phyloP scores from a whole-genome alignment of 23 tunicate genomes.

The Phallusia fumigata region DNA sequence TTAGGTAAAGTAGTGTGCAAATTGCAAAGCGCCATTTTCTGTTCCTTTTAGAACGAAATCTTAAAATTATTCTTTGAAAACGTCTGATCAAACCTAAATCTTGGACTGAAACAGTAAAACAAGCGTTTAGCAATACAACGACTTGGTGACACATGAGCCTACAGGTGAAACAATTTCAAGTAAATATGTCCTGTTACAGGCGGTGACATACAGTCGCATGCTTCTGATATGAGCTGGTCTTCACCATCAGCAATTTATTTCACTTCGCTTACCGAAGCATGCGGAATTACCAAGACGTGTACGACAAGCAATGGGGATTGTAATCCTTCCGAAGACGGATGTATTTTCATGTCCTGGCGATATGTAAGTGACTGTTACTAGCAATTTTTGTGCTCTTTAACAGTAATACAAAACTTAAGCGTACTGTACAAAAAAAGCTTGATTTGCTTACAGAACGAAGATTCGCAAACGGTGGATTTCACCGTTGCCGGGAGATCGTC shows the following conservation, averaged over 20 bases:
- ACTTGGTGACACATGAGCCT: too few species aligned
- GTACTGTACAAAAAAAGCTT: background rate
- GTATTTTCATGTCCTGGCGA: background rate
- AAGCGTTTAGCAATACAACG: too few species aligned
- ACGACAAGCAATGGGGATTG: background rate
- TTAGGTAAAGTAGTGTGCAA: too few species aligned
- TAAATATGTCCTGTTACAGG: background rate
- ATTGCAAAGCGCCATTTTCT: too few species aligned
- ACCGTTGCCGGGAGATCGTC: constrained; percentile 55
- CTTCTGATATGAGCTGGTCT: background rate
- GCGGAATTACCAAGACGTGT: background rate
- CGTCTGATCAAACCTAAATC: too few species aligned
- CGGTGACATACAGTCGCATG: background rate
- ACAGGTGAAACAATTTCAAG: too few species aligned
- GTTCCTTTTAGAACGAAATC: too few species aligned
- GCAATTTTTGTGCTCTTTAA: too few species aligned
- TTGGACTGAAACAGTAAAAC: too few species aligned
- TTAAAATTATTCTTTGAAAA: too few species aligned
- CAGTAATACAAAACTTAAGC: too few species aligned
- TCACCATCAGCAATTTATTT: background rate
- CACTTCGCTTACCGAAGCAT: background rate
- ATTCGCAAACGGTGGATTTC: background rate
- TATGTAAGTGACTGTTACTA: background rate
- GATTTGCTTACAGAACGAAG: background rate
- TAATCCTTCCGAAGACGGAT: background rate